Conservation (phyloP, 2,888 invertebrate species). For the Carterocephalus palaemon region DNA sequence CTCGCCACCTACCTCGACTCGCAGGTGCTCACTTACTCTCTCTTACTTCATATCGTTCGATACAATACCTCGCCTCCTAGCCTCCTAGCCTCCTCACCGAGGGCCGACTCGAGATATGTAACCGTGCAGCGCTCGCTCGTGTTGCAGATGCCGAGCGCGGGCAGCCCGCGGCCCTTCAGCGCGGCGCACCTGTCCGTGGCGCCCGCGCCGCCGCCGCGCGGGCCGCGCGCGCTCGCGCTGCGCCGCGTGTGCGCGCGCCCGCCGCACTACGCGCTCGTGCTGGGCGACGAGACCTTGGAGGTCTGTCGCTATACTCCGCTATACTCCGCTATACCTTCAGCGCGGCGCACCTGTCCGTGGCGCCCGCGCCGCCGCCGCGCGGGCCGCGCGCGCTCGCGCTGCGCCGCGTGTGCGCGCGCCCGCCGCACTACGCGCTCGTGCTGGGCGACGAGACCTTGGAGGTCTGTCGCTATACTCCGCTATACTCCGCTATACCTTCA, state of each 20-base stretch:
- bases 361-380: too few species aligned
- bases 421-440: conserved; percentile 82
- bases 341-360: too few species aligned
- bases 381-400: conserved; percentile 37
- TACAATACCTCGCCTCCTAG: too few species aligned
- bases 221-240: too few species aligned
- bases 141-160: conserved; percentile 80
- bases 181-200: conserved; percentile 53
- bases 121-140: too few species aligned
- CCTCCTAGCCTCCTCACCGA: too few species aligned
- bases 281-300: conserved; percentile 74
- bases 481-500: too few species aligned
- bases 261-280: conserved; percentile 74
- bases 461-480: too few species aligned
- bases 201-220: conserved; percentile 65
- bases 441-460: conserved; percentile 64
- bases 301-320: too few species aligned
- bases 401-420: conserved; percentile 51
- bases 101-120: too few species aligned
- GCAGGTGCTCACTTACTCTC: conserved; percentile 74
- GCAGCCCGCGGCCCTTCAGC: conserved; percentile 48
- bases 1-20: conserved; percentile 92
- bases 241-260: conserved; percentile 64
- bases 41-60: too few species aligned
- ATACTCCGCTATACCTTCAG: too few species aligned